Evolutionary conservation across 1,140 invertebrate species (phyloP).

Genomic region (Aphelenchoides avenae): DNA sequence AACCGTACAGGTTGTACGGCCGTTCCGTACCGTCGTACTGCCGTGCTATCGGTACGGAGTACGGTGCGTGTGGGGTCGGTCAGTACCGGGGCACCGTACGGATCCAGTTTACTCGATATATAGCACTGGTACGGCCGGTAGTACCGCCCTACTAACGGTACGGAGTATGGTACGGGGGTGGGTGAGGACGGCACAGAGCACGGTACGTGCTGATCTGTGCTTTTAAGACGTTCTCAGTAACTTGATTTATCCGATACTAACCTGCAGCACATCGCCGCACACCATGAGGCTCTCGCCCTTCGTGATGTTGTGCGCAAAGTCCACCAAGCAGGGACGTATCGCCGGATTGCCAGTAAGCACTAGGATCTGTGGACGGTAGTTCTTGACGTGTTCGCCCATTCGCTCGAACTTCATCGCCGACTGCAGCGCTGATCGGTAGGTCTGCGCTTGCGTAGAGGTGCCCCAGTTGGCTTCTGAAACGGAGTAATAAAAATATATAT

Average conservation of each 20-base stretch:
- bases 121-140: too few relatives aligned
- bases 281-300: slow-evolving; percentile 84
- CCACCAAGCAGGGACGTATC: slow-evolving; percentile 75
- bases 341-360: slow-evolving; percentile 79
- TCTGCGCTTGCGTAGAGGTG: slow-evolving; percentile 90
- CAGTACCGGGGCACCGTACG: too few relatives aligned
- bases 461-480: slow-evolving; percentile 92
- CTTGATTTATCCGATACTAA: too few relatives aligned
- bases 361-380: slow-evolving; percentile 79
- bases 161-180: too few relatives aligned
- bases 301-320: slow-evolving; percentile 81
- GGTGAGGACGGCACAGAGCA: too few relatives aligned
- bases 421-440: slow-evolving; percentile 80
- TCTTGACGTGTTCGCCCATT: slow-evolving; percentile 90
- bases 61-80: too few relatives aligned
- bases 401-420: slow-evolving; percentile 77
- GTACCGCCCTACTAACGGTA: too few relatives aligned
- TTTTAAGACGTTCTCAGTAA: too few relatives aligned
- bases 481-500: slow-evolving; percentile 26
- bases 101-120: too few relatives aligned
- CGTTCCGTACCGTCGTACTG: too few relatives aligned
- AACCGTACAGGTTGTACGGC: too few relatives aligned
- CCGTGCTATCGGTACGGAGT: too few relatives aligned
- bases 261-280: slow-evolving; percentile 80
- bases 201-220: not conserved